phyloP scores from a whole-genome alignment of 2,113 vertebrate species.

The Corydoras sp. region DNA sequence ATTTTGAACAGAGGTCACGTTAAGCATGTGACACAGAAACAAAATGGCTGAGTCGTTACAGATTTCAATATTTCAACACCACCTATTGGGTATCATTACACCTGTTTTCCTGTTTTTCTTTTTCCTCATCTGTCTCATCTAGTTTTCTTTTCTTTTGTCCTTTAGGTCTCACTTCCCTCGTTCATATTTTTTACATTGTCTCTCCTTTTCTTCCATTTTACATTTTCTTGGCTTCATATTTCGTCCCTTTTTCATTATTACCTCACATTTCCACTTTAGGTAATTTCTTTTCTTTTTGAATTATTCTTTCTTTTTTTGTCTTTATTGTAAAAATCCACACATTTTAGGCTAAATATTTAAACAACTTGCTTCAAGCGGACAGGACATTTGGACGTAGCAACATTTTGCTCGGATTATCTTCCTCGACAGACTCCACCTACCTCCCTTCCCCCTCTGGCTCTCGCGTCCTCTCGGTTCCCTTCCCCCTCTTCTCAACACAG shows the following conservation, averaged over 20 bases:
- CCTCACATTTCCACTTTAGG: no score
- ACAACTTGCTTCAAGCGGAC: neutral
- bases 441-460: slow-evolving; percentile 42
- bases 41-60: slow-evolving; percentile 65
- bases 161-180: no score
- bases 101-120: neutral
- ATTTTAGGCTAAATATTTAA: neutral
- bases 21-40: slow-evolving; percentile 35
- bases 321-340: no score
- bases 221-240: no score
- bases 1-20: slow-evolving; percentile 41
- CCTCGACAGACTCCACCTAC: slow-evolving; percentile 47
- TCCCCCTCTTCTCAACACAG: neutral
- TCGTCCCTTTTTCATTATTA: no score
- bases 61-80: neutral
- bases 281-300: no score
- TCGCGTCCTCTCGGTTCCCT: neutral
- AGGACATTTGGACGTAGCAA: neutral
- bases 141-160: neutral
- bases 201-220: no score
- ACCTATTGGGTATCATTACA: neutral
- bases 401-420: slow-evolving; percentile 9
- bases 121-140: neutral
- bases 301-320: no score
- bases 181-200: no score